These are phyloP conservation scores for Ephydatia muelleri DNA, from an alignment of 37 sponge, comb jelly and placozoan species.

Conservation along the genomic window DNA sequence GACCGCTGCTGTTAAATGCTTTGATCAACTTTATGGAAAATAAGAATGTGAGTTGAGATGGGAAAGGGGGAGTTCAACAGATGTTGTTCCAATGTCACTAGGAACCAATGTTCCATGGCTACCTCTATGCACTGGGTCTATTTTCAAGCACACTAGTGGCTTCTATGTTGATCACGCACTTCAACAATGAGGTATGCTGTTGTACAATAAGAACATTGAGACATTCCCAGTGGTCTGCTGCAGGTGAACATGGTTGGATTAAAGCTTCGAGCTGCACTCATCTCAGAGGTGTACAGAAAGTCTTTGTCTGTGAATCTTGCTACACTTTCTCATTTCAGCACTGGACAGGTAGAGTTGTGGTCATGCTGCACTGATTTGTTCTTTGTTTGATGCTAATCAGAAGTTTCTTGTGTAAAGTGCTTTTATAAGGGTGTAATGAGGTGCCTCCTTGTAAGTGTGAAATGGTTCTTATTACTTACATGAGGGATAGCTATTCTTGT, in stretches of 20 bases:
- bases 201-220: slow-evolving; percentile 50
- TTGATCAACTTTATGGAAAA: slow-evolving; percentile 89
- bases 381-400: too few relatives aligned
- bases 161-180: slow-evolving; percentile 73
- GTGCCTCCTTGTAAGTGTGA: too few relatives aligned
- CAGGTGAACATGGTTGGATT: slow-evolving; percentile 88
- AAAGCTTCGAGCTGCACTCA: slow-evolving; percentile 76
- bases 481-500: too few relatives aligned
- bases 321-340: slow-evolving; percentile 67
- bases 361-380: too few relatives aligned
- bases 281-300: slow-evolving; percentile 88
- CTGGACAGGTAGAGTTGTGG: slow-evolving; percentile 69
- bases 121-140: slow-evolving; percentile 81
- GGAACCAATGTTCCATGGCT: slow-evolving; percentile 83
- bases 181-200: slow-evolving; percentile 61
- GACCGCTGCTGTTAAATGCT: slow-evolving; percentile 86
- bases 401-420: too few relatives aligned
- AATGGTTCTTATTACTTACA: too few relatives aligned
- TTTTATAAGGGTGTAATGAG: too few relatives aligned
- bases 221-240: background rate
- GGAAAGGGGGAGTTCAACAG: slow-evolving; percentile 61
- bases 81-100: slow-evolving; percentile 68
- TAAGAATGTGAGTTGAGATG: slow-evolving; percentile 61
- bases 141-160: slow-evolving; percentile 61
- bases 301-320: slow-evolving; percentile 73